phyloP scores from a whole-genome alignment of 2,113 vertebrate species.

The Romanogobio albipinnatus region DNA sequence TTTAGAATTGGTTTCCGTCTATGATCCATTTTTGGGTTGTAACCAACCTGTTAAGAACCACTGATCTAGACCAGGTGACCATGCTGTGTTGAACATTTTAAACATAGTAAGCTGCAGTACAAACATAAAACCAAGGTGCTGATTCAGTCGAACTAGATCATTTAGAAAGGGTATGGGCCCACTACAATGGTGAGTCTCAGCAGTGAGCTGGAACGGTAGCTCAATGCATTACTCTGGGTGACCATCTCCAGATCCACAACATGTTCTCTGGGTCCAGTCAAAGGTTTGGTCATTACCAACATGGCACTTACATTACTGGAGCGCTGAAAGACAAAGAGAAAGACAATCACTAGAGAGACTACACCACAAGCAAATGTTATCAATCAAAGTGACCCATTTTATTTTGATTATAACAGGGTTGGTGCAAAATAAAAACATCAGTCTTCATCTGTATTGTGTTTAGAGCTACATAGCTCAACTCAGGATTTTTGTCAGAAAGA shows the following conservation, averaged over 20 bases:
- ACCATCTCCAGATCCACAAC: constrained; percentile 97
- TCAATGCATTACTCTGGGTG: constrained; percentile 88
- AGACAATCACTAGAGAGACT: neutral
- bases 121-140: constrained; percentile 14
- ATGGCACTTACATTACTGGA: constrained; percentile 91
- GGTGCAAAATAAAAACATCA: neutral
- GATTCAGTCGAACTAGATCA: neutral
- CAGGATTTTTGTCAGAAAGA: no score
- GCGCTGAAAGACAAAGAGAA: constrained; percentile 74
- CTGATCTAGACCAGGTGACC: constrained; percentile 23
- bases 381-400: neutral
- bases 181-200: constrained; percentile 94
- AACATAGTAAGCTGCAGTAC: constrained; percentile 34
- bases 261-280: constrained; percentile 88
- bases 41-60: constrained; percentile 7
- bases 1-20: neutral
- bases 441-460: neutral
- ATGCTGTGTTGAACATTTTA: constrained; percentile 12
- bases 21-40: neutral
- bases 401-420: neutral
- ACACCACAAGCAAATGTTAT: neutral
- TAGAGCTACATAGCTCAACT: neutral
- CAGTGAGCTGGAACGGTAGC: constrained; percentile 92
- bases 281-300: constrained; percentile 92
- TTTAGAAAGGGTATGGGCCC: constrained; percentile 87